These are phyloP conservation scores for Girardinichthys multiradiatus DNA, from an alignment of 2,113 vertebrate genomes.

Conservation along the genomic window DNA sequence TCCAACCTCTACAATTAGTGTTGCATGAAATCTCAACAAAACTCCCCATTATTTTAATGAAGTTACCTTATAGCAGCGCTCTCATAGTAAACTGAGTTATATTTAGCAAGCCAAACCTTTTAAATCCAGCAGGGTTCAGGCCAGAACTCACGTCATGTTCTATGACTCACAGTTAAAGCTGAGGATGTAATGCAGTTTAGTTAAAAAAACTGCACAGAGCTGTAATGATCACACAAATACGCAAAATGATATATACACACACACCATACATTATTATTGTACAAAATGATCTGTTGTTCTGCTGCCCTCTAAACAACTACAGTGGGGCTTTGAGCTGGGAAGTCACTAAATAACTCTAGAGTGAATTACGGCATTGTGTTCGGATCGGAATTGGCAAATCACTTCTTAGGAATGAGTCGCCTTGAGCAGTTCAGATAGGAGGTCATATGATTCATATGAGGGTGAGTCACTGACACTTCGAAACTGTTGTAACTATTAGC, in stretches of 20 bases:
- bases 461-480: conserved; percentile 70
- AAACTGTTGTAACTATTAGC: conserved; percentile 47
- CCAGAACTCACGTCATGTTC: background rate
- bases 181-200: background rate
- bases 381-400: conserved; percentile 65
- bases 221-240: background rate
- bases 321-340: conserved; percentile 40
- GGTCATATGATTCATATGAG: conserved; percentile 59
- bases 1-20: background rate
- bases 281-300: conserved; percentile 58
- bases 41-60: background rate
- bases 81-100: background rate
- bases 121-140: background rate
- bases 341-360: conserved; percentile 33
- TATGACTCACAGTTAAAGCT: background rate
- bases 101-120: background rate
- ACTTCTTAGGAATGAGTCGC: conserved; percentile 74
- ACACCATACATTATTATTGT: conserved; percentile 48
- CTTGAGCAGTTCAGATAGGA: conserved; percentile 71
- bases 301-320: conserved; percentile 55
- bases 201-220: background rate
- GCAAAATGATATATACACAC: conserved; percentile 7
- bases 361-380: conserved; percentile 73
- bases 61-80: background rate
- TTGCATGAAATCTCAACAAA: background rate